Base-by-base conservation (phyloP, 2,797 vertebrate genomes). In the Gymnothorax javanicus region DNA sequence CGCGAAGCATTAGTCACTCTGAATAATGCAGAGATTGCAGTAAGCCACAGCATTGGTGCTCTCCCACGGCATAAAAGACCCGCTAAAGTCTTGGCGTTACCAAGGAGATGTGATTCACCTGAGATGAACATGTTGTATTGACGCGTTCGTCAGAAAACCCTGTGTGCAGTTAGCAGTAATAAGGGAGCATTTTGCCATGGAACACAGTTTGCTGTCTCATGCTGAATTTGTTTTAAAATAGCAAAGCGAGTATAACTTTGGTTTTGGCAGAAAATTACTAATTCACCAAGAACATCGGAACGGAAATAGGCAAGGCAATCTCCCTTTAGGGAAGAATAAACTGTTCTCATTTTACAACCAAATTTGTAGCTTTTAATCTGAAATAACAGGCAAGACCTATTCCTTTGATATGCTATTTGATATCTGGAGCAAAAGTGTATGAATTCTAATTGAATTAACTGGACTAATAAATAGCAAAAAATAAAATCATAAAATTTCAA, bases 21-120 rank as follows among this genome's bases (percentile, higher is more conserved):
- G 67, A 87, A 87, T 84, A 84, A 87, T 84, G 82, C 50, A 77
- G 64, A 84, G 86, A 87, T 84, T 87, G 81, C 82, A 23, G 73
- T 33, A 33, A 71, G 86, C 52, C 33, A 57, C 5, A 64, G 52
- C 86, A 27, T 73, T 20, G 57, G 23, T 60, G 58, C 69, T 77
- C 71, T 62, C 69, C 82, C 67, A 57, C 56, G 50, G 50, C 59
- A 87, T 71, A 83, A 75, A 87, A 57, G 82, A 84, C 83, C 27
- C 52, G 17, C 82, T 75, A 23, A 84, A 84, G 17, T 87, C 57
- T 73, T 77, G 54, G 62, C 57, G 86, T 87, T 84, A 77, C 86
- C 86, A 87, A 87, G 86, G 86, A 87, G 86, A 87, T 77, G 71
- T 84, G 82, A 87, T 62, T 84, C 86, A 84, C 23, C 67, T 58